Evolutionary conservation across 2,888 invertebrate genomes (phyloP).

Genomic region (Subacronicta megacephala): DNA sequence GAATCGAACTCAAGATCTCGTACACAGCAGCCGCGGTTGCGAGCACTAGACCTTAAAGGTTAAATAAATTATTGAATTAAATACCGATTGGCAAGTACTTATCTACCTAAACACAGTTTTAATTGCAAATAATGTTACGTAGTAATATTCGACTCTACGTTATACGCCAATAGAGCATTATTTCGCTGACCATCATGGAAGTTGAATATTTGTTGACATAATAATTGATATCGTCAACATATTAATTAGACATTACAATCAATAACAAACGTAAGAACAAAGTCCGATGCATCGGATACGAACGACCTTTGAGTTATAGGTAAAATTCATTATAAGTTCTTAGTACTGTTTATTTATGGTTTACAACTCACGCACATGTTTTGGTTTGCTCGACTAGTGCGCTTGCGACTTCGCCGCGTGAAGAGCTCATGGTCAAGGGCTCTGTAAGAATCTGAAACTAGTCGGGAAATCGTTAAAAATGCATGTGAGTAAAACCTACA

Average conservation of each 20-base stretch:
- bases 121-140: too few relatives aligned
- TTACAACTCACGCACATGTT: slow-evolving; percentile 11
- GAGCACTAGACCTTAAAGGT: too few relatives aligned
- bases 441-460: not conserved
- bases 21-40: too few relatives aligned
- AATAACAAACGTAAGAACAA: slow-evolving; percentile 31
- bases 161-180: not conserved
- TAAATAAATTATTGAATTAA: too few relatives aligned
- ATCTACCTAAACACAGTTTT: not conserved
- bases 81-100: not conserved
- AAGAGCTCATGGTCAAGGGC: slow-evolving; percentile 3
- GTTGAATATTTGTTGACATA: slow-evolving; percentile 25
- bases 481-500: slow-evolving; percentile 31
- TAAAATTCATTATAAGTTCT: slow-evolving; percentile 21
- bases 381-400: slow-evolving; percentile 12
- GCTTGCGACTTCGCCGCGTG: slow-evolving; percentile 5
- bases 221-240: slow-evolving; percentile 15
- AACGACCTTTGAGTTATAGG: slow-evolving; percentile 38
- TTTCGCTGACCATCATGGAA: slow-evolving; percentile 3
- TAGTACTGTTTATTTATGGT: slow-evolving; percentile 15
- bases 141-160: too few relatives aligned
- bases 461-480: slow-evolving; percentile 8
- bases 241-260: slow-evolving; percentile 20
- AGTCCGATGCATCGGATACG: slow-evolving; percentile 23
- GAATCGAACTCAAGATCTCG: too few relatives aligned